Evolutionary conservation across 1,140 invertebrate genomes (phyloP), one percentile per base, ranked within the genome.

Genomic region (Hypsibius dujardini): DNA sequence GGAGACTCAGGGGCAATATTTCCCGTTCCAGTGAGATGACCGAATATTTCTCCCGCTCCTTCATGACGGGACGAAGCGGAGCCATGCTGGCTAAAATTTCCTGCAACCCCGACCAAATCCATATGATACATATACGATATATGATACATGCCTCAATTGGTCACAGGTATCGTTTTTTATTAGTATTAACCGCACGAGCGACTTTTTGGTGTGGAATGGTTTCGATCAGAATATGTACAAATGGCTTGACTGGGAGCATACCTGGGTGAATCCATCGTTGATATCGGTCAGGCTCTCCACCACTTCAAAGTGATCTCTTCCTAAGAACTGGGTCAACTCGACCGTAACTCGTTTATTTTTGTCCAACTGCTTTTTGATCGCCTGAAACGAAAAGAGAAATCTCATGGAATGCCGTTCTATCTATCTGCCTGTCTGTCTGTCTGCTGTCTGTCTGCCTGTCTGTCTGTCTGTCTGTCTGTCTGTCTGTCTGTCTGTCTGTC

Each of bases 81-180:
- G 45, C 45, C 62, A 67, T 67, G 42, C 12, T 42, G 62, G 62
- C 62, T 42, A 67, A 42, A 42, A 67, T 67, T 67, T 67, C 62
- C 62, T 67, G 45, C 12, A 67, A 42, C n/a, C 7, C 50, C 7
- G 62, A 28, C 28, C 28, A 28, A 28, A 28, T 28, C 28, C 28
- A 28, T 28, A 28, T 28, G 28, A 28, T 28, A 28, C 28, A 28
- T 28, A 28, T 28, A 28, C 28, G 28, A 28, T 28, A 28, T 28
- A 28, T 28, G 28, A 28, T 28, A 28, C 28, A 28, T 28, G 28
- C 28, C 28, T 28, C 28, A 28, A 28, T 28, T 28, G 28, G 28
- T 28, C 28, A 28, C 28, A 28, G 28, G 28, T 28, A 28, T 28
- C 28, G 28, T 28, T 28, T 28, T 28, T 28, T 28, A 28, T 28